Conservation (phyloP, 92 coral and sea anemone species). For the Plumapathes pennacea region DNA sequence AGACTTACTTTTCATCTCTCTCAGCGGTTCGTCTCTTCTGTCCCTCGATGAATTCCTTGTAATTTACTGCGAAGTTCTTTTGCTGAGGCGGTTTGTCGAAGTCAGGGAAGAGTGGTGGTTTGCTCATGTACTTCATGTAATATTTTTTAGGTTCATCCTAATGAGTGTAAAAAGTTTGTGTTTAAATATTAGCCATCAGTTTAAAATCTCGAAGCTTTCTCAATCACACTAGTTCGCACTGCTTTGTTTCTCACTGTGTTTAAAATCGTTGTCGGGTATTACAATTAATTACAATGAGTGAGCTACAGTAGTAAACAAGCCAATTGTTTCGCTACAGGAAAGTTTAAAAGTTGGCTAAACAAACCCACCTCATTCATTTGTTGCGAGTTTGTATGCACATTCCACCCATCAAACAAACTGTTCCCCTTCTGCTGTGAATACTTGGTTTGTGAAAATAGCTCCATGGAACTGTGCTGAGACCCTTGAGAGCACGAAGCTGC, state of each 20-base stretch:
- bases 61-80: constrained; percentile 11
- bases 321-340: background rate
- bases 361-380: constrained; percentile 63
- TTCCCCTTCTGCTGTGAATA: constrained; percentile 61
- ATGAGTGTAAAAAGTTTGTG: too few relatives aligned
- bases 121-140: constrained; percentile 83
- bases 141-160: constrained; percentile 85
- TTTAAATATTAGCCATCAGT: too few relatives aligned
- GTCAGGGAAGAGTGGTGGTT: constrained; percentile 78
- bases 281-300: too few relatives aligned
- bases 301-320: too few relatives aligned
- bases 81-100: constrained; percentile 28
- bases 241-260: too few relatives aligned
- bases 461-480: constrained; percentile 81
- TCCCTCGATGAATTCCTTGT: constrained; percentile 66
- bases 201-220: too few relatives aligned
- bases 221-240: too few relatives aligned
- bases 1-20: constrained; percentile 90
- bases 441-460: constrained; percentile 69
- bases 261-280: too few relatives aligned
- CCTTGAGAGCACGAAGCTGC: constrained; percentile 73
- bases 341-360: background rate
- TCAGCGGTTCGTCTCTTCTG: constrained; percentile 73
- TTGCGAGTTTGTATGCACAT: constrained; percentile 58
- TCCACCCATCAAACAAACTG: constrained; percentile 52